These are phyloP conservation scores for Drosophila melanosoma DNA, from an alignment of 2,888 invertebrate genomes.

Conservation along the genomic window DNA sequence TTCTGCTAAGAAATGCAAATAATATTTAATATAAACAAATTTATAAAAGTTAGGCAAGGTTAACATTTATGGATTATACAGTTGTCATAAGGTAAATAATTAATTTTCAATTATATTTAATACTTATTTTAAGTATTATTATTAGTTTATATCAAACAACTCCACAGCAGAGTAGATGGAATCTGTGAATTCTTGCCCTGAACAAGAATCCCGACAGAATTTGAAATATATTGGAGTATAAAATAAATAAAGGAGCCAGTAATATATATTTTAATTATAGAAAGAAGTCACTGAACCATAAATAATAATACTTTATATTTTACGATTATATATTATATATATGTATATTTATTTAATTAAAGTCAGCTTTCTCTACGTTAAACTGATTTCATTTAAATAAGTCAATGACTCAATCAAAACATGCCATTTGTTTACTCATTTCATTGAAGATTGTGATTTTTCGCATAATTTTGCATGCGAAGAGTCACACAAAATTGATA, in stretches of 20 bases:
- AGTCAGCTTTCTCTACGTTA: not conserved
- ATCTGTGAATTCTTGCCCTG: not conserved
- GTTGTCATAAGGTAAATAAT: not conserved
- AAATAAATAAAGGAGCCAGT: not conserved
- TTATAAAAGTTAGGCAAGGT: not conserved
- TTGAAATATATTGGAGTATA: not conserved
- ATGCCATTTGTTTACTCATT: not conserved
- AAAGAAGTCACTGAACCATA: not conserved
- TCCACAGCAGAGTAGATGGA: not conserved
- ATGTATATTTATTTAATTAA: no score
- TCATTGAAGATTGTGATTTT: slow-evolving; percentile 7
- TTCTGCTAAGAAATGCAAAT: not conserved
- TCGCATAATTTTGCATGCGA: not conserved
- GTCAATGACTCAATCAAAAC: not conserved
- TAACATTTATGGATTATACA: not conserved
- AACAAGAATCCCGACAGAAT: not conserved
- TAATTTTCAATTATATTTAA: not conserved
- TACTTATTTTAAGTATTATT: not conserved
- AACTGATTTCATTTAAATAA: not conserved
- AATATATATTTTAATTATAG: not conserved
- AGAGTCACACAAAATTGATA: not conserved
- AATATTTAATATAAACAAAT: not conserved
- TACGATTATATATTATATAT: not conserved
- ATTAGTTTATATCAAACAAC: not conserved
- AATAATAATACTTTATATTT: not conserved